Evolutionary conservation across 2,797 vertebrate species (phyloP), one percentile per base, ranked within the genome.

Genomic region (Mormyrops attenuatus): DNA sequence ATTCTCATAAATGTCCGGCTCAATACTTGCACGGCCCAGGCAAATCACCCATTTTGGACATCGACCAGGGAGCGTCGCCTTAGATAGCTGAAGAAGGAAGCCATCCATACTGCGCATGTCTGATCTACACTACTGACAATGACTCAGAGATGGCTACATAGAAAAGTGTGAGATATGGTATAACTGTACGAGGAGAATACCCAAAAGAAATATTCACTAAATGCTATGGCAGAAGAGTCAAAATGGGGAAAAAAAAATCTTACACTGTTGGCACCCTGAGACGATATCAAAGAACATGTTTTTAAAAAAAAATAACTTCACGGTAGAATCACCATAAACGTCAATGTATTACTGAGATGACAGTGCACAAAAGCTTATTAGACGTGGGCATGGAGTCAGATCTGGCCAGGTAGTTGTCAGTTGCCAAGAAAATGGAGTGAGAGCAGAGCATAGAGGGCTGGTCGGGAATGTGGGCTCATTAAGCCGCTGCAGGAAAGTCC

Each of bases 261-360:
- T 92, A 88, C 93, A 93, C 93, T 94, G 95, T 97, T 96, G 96
- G 96, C 96, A 97, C 96, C 97, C 96, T 96, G 95, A 96, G 96
- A 96, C 95, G 95, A 96, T 92, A 93, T 95, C 95, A 93, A 95
- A 95, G 95, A 96, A 95, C 94, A 94, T 94, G 93, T 89, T 0
- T n/a, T n/a, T n/a, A 93, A 93, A 95, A 95, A 92, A 93, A 93
- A 95, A 95, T 91, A 93, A 94, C 91, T 94, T 93, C 92, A 63
- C 3, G 87, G 93, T 88, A 88, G 88, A 88, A 89, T 89, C 91
- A 91, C 85, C 89, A 90, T 90, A 90, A 88, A 49, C 52, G 82
- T 90, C 88, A 41, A 88, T 85, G 49, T 89, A 88, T 90, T 90
- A 92, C 63, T 91, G 90, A 91, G 91, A 90, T 89, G 90, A 85